Evolutionary conservation across 2,888 invertebrate genomes (phyloP).

Genomic region (Cataglyphis cursor): DNA sequence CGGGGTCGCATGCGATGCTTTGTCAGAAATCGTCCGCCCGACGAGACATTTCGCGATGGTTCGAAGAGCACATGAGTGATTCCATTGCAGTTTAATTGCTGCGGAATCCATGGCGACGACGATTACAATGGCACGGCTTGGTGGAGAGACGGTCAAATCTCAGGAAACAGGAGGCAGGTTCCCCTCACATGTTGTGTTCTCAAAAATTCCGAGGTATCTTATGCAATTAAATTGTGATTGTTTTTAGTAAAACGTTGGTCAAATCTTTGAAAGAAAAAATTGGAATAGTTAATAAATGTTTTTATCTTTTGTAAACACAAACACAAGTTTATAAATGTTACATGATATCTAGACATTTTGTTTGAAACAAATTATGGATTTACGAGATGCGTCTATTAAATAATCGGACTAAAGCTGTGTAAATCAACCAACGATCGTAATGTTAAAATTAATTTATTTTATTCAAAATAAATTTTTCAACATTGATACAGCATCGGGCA

Average conservation of each 20-base stretch:
- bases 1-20: conserved; percentile 20
- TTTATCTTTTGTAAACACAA: neutral
- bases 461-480: neutral
- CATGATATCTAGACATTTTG: neutral
- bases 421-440: neutral
- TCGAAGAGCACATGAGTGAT: conserved; percentile 63
- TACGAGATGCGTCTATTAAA: neutral
- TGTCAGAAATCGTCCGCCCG: conserved; percentile 32
- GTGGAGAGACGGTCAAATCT: conserved; percentile 84
- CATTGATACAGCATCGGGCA: neutral
- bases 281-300: neutral
- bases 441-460: neutral
- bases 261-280: neutral
- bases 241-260: neutral
- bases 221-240: neutral
- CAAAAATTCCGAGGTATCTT: conserved; percentile 82
- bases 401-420: neutral
- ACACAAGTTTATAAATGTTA: neutral
- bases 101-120: conserved; percentile 85
- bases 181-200: conserved; percentile 85
- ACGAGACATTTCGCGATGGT: conserved; percentile 48
- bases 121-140: conserved; percentile 87
- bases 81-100: conserved; percentile 86
- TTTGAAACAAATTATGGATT: conserved; percentile 3
- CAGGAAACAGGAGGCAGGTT: conserved; percentile 81